A percentile compares a stretch with the other conserved stretches of the same genome.
Conservation (phyloP, 2,113 vertebrate species). For the Hydropotes inermis region DNA sequence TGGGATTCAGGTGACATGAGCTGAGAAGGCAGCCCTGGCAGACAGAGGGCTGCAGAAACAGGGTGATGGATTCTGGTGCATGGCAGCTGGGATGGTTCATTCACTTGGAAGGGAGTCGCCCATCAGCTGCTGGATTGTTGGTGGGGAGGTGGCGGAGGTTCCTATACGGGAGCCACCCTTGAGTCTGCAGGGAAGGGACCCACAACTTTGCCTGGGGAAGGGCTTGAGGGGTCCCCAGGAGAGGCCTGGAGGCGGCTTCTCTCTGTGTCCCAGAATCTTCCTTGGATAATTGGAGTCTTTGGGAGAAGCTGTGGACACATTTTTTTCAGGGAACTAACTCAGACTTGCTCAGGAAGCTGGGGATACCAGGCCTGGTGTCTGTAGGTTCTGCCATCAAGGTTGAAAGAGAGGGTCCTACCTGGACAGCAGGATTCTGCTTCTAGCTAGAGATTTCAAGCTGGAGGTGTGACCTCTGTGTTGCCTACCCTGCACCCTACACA, state of each 20-base stretch:
- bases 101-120: no score
- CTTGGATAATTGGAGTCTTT: neutral
- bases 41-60: neutral
- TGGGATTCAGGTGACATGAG: neutral
- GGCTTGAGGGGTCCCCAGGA: neutral
- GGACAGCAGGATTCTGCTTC: neutral
- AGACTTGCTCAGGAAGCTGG: neutral
- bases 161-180: neutral
- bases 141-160: neutral
- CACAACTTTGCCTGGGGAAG: rapidly evolving
- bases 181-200: neutral
- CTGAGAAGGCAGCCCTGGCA: neutral
- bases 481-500: neutral
- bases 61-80: neutral
- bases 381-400: neutral
- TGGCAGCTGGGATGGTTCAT: neutral
- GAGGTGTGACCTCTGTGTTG: neutral
- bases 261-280: neutral
- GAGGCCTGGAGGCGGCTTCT: neutral
- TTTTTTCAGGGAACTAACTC: neutral
- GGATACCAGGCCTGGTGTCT: neutral
- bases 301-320: neutral
- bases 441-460: neutral
- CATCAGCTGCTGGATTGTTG: neutral
- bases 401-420: neutral